These are phyloP conservation scores for Babylonia areolata DNA, from an alignment of 1,140 invertebrate species.

Conservation along the genomic window DNA sequence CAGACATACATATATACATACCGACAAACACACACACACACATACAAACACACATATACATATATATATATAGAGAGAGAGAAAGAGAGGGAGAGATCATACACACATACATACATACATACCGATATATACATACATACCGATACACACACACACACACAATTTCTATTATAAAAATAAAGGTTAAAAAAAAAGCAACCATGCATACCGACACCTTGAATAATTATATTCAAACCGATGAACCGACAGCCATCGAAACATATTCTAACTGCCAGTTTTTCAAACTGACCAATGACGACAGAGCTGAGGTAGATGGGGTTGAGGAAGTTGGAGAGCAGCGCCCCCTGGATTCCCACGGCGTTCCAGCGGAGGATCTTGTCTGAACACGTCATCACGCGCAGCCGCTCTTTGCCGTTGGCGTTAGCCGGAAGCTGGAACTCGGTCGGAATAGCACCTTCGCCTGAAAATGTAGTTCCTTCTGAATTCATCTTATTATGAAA, in stretches of 20 bases:
- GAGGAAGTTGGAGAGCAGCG: constrained; percentile 71
- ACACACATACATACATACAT: no score
- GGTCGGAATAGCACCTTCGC: constrained; percentile 95
- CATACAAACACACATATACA: neutral
- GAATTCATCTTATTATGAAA: no score
- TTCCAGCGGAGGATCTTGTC: constrained; percentile 76
- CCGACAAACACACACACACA: no score
- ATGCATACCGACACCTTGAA: no score
- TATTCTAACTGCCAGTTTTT: no score
- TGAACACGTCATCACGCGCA: constrained; percentile 76
- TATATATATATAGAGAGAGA: neutral
- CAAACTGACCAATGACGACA: constrained; percentile 63
- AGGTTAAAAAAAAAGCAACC: no score
- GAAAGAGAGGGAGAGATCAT: neutral
- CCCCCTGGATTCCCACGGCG: constrained; percentile 73
- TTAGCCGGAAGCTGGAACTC: constrained; percentile 76
- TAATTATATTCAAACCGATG: no score
- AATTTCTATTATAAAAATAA: no score
- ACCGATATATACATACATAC: no score
- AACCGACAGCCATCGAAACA: no score
- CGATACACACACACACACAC: no score
- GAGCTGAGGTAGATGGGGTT: constrained; percentile 73
- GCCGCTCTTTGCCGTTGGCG: constrained; percentile 65
- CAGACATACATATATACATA: no score
- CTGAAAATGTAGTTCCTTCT: constrained; percentile 81